Conservation (phyloP, 2,888 invertebrate species). For the Drosophila gaucha region DNA sequence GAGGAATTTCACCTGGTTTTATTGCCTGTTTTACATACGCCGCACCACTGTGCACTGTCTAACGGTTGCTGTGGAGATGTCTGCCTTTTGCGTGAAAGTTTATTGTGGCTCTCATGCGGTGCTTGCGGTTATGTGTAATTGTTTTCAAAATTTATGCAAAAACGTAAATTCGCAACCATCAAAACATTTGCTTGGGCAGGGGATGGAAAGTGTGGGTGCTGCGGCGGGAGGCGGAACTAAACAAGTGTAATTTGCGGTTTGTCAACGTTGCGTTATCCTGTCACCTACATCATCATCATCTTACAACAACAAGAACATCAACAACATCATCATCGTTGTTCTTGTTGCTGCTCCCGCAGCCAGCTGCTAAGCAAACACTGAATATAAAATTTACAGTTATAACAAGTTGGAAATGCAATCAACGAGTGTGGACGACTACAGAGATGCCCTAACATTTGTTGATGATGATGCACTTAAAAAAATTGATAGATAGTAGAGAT, state of each 20-base stretch:
- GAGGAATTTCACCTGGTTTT: not conserved
- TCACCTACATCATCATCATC: constrained; percentile 20
- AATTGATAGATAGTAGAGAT: not conserved
- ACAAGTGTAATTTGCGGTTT: constrained; percentile 49
- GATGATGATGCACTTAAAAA: too few relatives aligned
- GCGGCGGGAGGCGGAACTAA: not conserved
- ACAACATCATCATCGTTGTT: constrained; percentile 3
- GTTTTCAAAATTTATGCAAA: constrained; percentile 59
- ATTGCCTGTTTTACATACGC: not conserved
- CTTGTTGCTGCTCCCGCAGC: constrained; percentile 17
- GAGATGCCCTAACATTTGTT: constrained; percentile 19
- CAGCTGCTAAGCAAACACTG: constrained; percentile 40
- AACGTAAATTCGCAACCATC: constrained; percentile 28
- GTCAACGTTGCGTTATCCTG: constrained; percentile 38
- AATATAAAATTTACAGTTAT: constrained; percentile 62
- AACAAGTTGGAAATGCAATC: constrained; percentile 21
- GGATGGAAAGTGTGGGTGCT: not conserved
- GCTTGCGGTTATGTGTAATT: constrained; percentile 51
- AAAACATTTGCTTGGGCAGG: constrained; percentile 18
- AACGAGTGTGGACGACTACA: not conserved
- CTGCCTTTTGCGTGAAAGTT: constrained; percentile 13
- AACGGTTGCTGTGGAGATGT: not conserved
- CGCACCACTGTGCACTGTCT: constrained; percentile 12
- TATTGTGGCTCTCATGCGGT: constrained; percentile 15
- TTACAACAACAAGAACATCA: not conserved